Base-by-base conservation (phyloP, 2,797 vertebrate species). In the Phalloptychus januarius region DNA sequence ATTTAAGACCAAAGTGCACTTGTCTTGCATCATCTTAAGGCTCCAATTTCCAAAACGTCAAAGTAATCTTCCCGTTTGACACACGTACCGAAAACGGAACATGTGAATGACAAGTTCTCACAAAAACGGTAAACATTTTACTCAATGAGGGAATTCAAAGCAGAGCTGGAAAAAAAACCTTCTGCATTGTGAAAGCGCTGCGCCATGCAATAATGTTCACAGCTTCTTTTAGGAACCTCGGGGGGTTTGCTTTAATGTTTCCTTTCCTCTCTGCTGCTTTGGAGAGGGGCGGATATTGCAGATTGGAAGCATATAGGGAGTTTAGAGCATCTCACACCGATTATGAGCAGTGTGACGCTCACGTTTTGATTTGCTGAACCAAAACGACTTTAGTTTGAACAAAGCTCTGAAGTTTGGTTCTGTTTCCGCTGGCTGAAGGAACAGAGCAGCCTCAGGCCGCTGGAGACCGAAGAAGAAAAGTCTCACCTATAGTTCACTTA, bases 251-350 rank as follows among this genome's bases (percentile, higher is more conserved):
- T 94, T 93, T 92, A 90, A 93, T 93, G 90, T 88, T 86, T 83
- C 85, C 84, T 77, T 80, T 75, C 65, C 83, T 72, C 83, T 67
- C 82, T 65, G 85, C 85, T 65, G 80, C 86, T 79, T 83, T 61
- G 77, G 75, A 87, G 87, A 79, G 7, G 31, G 86, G 88, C 91
- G 91, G 94, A 95, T 95, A 95, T 95, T 95, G 88, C 89, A 86
- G 67, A 91, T 93, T 93, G 90, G 84, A 88, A 88, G 89, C 91
- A 83, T 91, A 88, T 80, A 92, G 85, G 56, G 82, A 83, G 74
- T 92, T 92, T 92, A 92, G 92, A 88, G 92, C 90, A 88, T 88
- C 86, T 92, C 91, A 90, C 85, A 87, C 82, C 91, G 90, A 90
- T 90, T 81, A 90, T 86, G 87, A 93, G 87, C 85, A 77, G 76